Evolutionary conservation across 2,113 vertebrate genomes (phyloP).

Genomic region (Pollachius pollachius): DNA sequence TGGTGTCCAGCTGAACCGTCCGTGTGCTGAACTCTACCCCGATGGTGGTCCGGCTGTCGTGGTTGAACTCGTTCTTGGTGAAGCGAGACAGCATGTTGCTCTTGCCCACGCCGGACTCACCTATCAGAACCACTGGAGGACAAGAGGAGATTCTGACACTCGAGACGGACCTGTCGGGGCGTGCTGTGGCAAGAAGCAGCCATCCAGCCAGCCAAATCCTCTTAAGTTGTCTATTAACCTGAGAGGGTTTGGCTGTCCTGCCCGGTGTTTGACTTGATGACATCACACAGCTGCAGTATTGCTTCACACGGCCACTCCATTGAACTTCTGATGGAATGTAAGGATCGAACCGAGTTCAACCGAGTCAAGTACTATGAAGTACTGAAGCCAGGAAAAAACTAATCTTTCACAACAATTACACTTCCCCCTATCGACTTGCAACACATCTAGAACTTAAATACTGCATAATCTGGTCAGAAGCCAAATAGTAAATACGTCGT

Average conservation of each 20-base stretch:
- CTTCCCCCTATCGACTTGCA: neutral
- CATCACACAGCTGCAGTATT: constrained; percentile 17
- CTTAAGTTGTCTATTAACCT: too few relatives aligned
- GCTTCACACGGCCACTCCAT: too few relatives aligned
- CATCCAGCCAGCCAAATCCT: too few relatives aligned
- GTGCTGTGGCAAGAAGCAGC: too few relatives aligned
- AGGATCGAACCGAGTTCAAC: constrained; percentile 13
- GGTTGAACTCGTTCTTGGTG: constrained; percentile 93
- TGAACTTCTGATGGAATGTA: constrained; percentile 36
- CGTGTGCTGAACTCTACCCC: constrained; percentile 96
- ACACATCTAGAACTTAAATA: neutral
- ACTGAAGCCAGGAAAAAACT: neutral
- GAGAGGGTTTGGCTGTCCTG: too few relatives aligned
- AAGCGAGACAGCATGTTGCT: constrained; percentile 82
- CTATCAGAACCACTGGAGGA: constrained; percentile 86
- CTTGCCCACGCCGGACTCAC: constrained; percentile 79
- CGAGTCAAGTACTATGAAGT: neutral
- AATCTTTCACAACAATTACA: neutral
- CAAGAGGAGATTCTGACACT: neutral
- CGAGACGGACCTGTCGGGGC: too few relatives aligned
- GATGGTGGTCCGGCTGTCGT: constrained; percentile 94
- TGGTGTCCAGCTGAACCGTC: constrained; percentile 78
- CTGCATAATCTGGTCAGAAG: constrained; percentile 33
- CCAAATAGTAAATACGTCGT: constrained; percentile 24
- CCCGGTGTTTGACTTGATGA: constrained; percentile 8